Base-by-base conservation (phyloP, 23 tunicate species). In the Ciona savignyi region DNA sequence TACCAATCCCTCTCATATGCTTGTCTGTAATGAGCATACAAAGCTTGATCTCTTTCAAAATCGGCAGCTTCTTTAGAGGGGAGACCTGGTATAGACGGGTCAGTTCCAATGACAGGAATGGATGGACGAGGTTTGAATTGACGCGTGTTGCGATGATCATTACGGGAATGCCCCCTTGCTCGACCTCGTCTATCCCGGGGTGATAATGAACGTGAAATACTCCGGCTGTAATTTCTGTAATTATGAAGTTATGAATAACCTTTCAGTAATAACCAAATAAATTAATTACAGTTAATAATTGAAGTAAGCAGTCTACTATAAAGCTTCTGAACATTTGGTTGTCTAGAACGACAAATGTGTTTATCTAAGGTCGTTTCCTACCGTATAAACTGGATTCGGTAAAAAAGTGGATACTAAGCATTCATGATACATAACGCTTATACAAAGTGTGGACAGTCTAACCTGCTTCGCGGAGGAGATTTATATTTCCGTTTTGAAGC, bases 1-100 rank as follows among this genome's bases (percentile, higher is more conserved):
- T 83, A 78, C 96, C 96, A 88, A 33, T 88, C 96, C 25, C 81
- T 77, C 65, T 88, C 96, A 34, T 88, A 88, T 19, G 81, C 75
- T 33, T 81, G 95, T 30, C 85, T 81, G 78, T 81, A 87, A 51
- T 87, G 80, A 28, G 85, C 95, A 48, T 76, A 87, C 20, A 87
- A 68, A 27, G 95, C 95, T 29, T 82, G 74, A 65, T 87, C 95
- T 56, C 86, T 69, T 33, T 87, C 95, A 34, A 30, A 80, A 26
- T 87, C 95, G 3, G 85, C 81, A 25, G 35, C 78, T 48, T 85
- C 85, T 61, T 81, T 85, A 1, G 95, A 65, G 2, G 95, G 95
- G 71, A 87, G 73, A 1, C 95, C 95, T 28, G 95, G 95, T 1
- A 87, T 87, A 1, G 27, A 35, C 21, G 32, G 76, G 23, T 28